These are phyloP conservation scores for Tenthredo notha DNA, from an alignment of 2,888 invertebrate species.

Conservation along the genomic window DNA sequence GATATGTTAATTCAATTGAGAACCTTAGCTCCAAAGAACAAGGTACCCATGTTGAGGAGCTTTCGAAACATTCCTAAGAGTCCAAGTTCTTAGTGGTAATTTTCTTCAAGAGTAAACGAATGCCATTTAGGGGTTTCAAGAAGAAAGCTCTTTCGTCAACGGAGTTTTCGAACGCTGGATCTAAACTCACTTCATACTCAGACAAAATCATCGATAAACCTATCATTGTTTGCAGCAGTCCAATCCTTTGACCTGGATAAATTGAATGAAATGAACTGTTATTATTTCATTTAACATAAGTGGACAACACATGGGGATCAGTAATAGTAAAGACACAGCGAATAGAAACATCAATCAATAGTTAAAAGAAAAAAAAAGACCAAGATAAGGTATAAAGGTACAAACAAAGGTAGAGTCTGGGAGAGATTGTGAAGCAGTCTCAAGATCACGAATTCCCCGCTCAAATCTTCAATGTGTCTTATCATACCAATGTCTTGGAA, in stretches of 20 bases:
- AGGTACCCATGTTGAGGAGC: too few relatives aligned
- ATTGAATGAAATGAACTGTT: neutral
- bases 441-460: neutral
- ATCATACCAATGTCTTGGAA: neutral
- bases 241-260: conserved; percentile 65
- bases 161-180: conserved; percentile 49
- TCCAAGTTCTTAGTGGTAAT: neutral
- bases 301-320: neutral
- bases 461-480: neutral
- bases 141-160: neutral
- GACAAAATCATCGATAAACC: conserved; percentile 66
- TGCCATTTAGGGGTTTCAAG: neutral
- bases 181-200: conserved; percentile 66
- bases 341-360: neutral
- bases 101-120: conserved; percentile 7
- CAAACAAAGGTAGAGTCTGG: conserved; percentile 18
- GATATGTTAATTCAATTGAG: too few relatives aligned
- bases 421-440: neutral
- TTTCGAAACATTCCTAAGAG: neutral
- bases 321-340: neutral
- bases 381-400: neutral
- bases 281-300: neutral
- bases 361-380: neutral
- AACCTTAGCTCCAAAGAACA: too few relatives aligned
- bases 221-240: conserved; percentile 65